Evolutionary conservation across 2,797 vertebrate species (phyloP), one percentile per base, ranked within the genome.

Genomic region (Coendou prehensilis): DNA sequence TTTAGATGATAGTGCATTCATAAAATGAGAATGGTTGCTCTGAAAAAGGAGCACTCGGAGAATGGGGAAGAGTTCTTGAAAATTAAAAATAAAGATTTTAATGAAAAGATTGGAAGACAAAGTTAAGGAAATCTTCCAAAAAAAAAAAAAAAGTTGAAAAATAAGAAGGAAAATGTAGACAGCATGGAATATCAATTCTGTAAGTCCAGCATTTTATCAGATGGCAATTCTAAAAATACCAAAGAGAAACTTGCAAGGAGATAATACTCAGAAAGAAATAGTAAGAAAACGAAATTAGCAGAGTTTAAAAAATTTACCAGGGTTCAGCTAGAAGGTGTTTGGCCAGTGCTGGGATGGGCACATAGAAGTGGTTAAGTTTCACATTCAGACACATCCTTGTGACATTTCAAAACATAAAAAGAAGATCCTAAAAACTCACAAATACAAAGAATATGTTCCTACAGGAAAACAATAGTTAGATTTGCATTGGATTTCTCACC

Each of bases 41-140:
- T 45, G 10, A 73, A 30, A 80, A 92, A 79, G 18, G 4, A 73
- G 6, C 18, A 37, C 5, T 26, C 18, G 56, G 14, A 59, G 13
- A 26, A 78, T 22, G 79, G 73, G 63, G 6, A 88, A 41, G 22
- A 18, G 6, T 64, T 79, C 41, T 76, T 87, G 23, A 86, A 54
- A 69, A 56, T 69, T 67, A 87, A 87, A 95, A 71, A 69, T 78
- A 78, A 96, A 95, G 54, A 14, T 47, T 93, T 14, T 45, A 30
- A 57, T 64, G 20, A 83, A 87, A 71, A 80, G 14, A 3, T 9
- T 18, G 15, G 52, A 37, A 63, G 73, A n/a, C 14, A 88, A 18
- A 89, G 23, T 47, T 52, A 64, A 93, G 56, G 17, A 56, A 59
- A 26, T 45, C 56, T 73, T 95, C 61, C 69, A 30, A 33, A 82